Evolutionary conservation across 2,888 invertebrate species (phyloP).

Genomic region (Nephrotoma guestfalica): DNA sequence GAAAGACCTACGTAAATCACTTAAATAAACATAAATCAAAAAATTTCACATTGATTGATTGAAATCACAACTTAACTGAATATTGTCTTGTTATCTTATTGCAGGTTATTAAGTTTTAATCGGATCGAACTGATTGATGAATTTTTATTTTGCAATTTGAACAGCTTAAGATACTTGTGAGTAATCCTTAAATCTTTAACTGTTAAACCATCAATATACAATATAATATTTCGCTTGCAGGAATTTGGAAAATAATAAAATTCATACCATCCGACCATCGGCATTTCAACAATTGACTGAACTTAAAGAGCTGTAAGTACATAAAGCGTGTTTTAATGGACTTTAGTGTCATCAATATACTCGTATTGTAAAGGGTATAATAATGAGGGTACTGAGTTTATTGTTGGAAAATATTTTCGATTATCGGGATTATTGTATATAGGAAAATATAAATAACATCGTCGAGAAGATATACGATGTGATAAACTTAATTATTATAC

Average conservation of each 20-base stretch:
- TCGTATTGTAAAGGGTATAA: too few species aligned
- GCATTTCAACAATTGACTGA: conserved; percentile 32
- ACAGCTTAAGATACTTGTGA: conserved; percentile 35
- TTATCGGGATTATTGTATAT: neutral
- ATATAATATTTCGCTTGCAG: conserved; percentile 15
- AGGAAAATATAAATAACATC: neutral
- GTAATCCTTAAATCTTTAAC: conserved; percentile 17
- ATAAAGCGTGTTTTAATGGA: neutral
- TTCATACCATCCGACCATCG: conserved; percentile 29
- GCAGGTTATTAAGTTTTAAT: conserved; percentile 34
- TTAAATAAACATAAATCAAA: too few species aligned
- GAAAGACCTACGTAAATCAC: too few species aligned
- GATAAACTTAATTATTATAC: neutral
- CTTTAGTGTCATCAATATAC: too few species aligned
- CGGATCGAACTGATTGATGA: conserved; percentile 32
- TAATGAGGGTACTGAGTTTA: neutral
- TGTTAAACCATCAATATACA: neutral
- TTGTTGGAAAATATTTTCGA: neutral
- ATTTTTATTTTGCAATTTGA: conserved; percentile 32
- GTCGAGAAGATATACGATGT: neutral
- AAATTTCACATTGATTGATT: neutral
- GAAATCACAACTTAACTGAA: neutral
- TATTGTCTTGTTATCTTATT: conserved; percentile 12
- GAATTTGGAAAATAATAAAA: conserved; percentile 29
- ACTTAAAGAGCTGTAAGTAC: conserved; percentile 39